These are phyloP conservation scores for Neoaliturus tenellus DNA, from an alignment of 2,888 invertebrate species.

Conservation along the genomic window DNA sequence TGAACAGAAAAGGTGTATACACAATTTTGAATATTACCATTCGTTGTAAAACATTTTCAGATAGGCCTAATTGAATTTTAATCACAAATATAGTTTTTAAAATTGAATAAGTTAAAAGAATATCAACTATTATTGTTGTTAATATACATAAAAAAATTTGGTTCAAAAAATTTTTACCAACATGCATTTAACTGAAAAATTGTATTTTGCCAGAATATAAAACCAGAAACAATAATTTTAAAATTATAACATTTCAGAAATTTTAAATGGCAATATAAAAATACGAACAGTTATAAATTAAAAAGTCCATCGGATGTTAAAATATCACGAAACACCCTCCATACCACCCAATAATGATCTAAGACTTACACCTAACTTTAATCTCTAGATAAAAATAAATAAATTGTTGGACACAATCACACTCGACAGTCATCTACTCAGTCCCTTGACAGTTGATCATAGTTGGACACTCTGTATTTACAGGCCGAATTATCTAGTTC, in stretches of 20 bases:
- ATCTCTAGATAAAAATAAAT: constrained; percentile 42
- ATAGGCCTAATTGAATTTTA: too few relatives aligned
- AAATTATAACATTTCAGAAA: not conserved
- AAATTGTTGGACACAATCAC: constrained; percentile 13
- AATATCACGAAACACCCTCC: constrained; percentile 42
- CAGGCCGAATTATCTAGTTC: constrained; percentile 27
- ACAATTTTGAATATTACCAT: too few relatives aligned
- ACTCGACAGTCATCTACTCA: not conserved
- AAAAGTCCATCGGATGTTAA: constrained; percentile 20
- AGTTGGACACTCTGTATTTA: not conserved
- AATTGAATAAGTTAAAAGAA: too few relatives aligned
- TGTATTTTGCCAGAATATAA: not conserved
- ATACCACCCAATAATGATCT: constrained; percentile 12
- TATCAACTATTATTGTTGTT: too few relatives aligned
- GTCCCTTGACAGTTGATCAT: not conserved
- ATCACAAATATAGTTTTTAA: too few relatives aligned
- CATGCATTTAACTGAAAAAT: not conserved
- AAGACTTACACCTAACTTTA: constrained; percentile 14
- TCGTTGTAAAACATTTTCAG: too few relatives aligned
- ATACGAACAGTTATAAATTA: constrained; percentile 16
- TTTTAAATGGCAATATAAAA: not conserved
- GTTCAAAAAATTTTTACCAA: too few relatives aligned
- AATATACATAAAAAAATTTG: too few relatives aligned
- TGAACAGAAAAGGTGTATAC: too few relatives aligned
- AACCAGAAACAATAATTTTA: not conserved